A percentile compares a stretch with the other conserved stretches of the same genome.
Conservation (phyloP, 2,113 vertebrate genomes). For the Psittacula cyanocephala region DNA sequence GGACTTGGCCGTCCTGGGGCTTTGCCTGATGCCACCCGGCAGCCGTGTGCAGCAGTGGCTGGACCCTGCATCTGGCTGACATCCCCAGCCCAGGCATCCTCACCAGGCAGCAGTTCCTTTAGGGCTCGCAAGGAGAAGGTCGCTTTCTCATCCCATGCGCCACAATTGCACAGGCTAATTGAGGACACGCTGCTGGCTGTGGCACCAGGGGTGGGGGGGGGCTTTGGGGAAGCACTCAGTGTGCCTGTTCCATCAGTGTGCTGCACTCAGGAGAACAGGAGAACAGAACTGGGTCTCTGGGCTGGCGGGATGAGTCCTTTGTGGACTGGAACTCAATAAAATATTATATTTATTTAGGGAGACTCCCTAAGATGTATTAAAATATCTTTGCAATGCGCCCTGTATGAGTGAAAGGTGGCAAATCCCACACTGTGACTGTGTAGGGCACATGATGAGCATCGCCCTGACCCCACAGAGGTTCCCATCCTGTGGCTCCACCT, state of each 20-base stretch:
- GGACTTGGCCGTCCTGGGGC: background rate
- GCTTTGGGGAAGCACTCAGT: background rate
- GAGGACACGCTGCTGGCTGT: background rate
- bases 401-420: background rate
- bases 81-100: background rate
- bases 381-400: background rate
- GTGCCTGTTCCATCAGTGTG: background rate
- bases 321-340: too few species aligned
- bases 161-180: background rate
- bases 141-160: background rate
- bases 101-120: background rate
- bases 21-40: background rate
- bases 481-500: conserved; percentile 11
- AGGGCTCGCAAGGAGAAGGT: background rate
- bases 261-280: background rate
- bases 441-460: conserved; percentile 46
- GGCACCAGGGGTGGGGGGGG: background rate
- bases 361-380: background rate
- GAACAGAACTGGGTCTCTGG: background rate
- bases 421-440: background rate
- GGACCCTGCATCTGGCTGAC: background rate
- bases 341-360: background rate
- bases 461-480: background rate
- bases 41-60: background rate
- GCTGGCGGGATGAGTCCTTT: too few species aligned